Base-by-base conservation (phyloP, 2,888 invertebrate species). In the Melanargia galathea region DNA sequence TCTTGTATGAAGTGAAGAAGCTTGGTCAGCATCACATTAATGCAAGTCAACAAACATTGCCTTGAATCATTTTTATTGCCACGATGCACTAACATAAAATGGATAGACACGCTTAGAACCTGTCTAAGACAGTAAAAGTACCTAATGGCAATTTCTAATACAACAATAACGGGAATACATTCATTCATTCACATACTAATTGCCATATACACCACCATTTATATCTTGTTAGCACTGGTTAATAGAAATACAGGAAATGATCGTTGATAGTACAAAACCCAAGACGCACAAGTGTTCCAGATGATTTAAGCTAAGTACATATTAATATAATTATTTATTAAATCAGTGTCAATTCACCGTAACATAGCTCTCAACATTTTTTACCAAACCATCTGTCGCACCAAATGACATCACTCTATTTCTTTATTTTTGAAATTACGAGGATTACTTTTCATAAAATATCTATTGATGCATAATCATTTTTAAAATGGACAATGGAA, bases 131-230 rank as follows among this genome's bases (percentile, higher is more conserved):
- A 16, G 7, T 38, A 38, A 38, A 38, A 13, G 8, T 13, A 40
- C 13, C 8, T 22, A 16, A 35, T 24, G 40, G 1, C 40, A 55
- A 56, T 56, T 56, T 56, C 16, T 43, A 46, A 33, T 58, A 40
- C 16, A n/a, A 48, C 11, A 22, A 46, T 13, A 58, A 48, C 48
- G 22, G 46, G 58, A 58, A 35, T n/a, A 30, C n/a, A 20, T n/a
- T n/a, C n/a, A 35, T 58, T n/a, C 22, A 58, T 58, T 35, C 18
- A 0, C 20, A 24, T 7, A 7, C 48, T 49, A 2, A n/a, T n/a
- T 49, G 48, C 48, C 6, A 2, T 49, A 26, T n/a, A 7, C 11
- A 16, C 0, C 20, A 35, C 24, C 8, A 55, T 20, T 30, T 11
- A 7, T 22, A 16, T 30, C 40, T 16, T 10, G 46, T 58, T 58